Conservation (phyloP, 2,797 vertebrate genomes). For the Rachycentron canadum region DNA sequence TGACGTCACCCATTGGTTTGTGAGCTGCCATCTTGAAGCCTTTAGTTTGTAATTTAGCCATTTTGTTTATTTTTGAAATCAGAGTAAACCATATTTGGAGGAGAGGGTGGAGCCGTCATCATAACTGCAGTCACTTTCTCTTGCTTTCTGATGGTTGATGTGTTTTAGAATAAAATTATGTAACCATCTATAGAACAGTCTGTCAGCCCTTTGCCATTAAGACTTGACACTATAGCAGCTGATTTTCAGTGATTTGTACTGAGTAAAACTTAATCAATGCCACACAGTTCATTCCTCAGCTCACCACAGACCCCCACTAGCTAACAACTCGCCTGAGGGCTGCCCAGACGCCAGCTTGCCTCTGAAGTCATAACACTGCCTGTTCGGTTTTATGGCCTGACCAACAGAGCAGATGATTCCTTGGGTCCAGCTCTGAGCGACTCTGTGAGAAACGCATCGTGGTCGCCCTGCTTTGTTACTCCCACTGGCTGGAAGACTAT, state of each 20-base stretch:
- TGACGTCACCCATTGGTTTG: neutral
- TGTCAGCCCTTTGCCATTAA: neutral
- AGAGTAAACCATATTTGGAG: no score
- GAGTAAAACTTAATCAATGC: neutral
- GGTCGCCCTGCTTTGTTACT: slow-evolving; percentile 58
- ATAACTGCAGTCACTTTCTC: no score
- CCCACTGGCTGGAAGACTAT: slow-evolving; percentile 62
- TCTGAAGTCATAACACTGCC: slow-evolving; percentile 23
- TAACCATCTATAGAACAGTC: neutral
- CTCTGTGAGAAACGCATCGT: slow-evolving; percentile 51
- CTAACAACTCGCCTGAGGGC: neutral
- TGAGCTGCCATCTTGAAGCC: no score
- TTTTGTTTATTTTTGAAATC: no score
- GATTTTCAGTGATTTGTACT: neutral
- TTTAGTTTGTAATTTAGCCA: no score
- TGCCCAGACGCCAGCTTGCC: slow-evolving; percentile 36
- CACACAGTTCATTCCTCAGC: slow-evolving; percentile 27
- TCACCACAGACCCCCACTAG: slow-evolving; percentile 12
- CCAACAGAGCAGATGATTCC: slow-evolving; percentile 57
- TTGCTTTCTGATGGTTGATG: neutral
- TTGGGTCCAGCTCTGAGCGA: neutral
- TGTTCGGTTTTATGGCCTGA: slow-evolving; percentile 42
- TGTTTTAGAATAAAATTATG: neutral
- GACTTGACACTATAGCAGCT: neutral
- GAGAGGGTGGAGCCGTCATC: no score